Evolutionary conservation across 2,113 vertebrate species (phyloP).

Genomic region (Silurus asotus): DNA sequence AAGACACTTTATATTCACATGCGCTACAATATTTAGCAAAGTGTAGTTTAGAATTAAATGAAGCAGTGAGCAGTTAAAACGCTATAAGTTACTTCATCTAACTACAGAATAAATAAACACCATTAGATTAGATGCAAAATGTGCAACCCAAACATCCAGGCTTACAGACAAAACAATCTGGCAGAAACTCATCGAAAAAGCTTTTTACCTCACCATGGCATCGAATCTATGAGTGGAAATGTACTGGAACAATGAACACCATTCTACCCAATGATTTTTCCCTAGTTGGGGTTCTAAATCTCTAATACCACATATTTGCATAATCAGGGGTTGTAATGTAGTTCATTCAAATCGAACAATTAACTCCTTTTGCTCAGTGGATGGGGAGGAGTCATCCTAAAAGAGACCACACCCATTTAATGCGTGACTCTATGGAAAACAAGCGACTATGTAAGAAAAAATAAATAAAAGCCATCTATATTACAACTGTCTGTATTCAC

Average conservation of each 20-base stretch:
- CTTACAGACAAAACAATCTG: not conserved
- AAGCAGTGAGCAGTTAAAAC: not conserved
- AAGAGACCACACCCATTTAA: not conserved
- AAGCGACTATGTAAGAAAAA: not conserved
- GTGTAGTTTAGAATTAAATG: not conserved
- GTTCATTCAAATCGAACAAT: not conserved
- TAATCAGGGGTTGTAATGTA: not conserved
- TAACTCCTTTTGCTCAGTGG: not conserved
- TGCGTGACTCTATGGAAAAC: not conserved
- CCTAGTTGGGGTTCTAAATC: not conserved
- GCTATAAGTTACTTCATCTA: not conserved
- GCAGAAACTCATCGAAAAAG: not conserved
- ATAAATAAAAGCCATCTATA: not conserved
- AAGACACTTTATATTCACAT: conserved; percentile 1
- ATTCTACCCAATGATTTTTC: not conserved
- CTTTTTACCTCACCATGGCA: not conserved
- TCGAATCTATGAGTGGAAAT: not conserved
- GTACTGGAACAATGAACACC: not conserved
- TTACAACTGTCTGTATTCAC: not conserved
- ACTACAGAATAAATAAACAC: not conserved
- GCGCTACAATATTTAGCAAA: not conserved
- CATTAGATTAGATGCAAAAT: not conserved
- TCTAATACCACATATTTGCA: not conserved
- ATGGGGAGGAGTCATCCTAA: not conserved
- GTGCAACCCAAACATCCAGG: not conserved